Conservation (phyloP, 2,113 vertebrate species). For the Phainopepla nitens region DNA sequence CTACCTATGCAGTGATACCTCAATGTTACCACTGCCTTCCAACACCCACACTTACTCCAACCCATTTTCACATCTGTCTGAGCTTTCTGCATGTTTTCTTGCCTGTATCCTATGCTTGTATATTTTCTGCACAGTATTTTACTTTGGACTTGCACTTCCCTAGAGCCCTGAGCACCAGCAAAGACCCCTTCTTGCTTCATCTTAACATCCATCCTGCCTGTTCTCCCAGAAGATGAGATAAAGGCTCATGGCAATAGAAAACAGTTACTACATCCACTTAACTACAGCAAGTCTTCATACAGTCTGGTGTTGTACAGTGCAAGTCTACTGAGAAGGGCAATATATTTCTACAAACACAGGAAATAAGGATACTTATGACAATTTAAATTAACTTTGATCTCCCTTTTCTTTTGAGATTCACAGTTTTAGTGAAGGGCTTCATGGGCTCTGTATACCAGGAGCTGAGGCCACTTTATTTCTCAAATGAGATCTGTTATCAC, state of each 20-base stretch:
- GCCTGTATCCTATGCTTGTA: not conserved
- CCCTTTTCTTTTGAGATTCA: not conserved
- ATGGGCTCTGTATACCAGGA: not conserved
- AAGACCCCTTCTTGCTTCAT: not conserved
- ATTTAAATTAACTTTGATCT: not conserved
- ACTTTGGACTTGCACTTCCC: not conserved
- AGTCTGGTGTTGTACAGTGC: not conserved
- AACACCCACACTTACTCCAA: not conserved
- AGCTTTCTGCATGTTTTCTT: not conserved
- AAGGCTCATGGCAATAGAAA: not conserved
- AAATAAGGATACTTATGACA: not conserved
- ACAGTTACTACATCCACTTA: not conserved
- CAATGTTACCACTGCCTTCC: not conserved
- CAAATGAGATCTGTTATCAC: not conserved
- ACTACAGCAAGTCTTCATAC: not conserved
- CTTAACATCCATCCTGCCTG: not conserved
- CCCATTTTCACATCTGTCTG: not conserved
- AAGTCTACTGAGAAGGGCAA: not conserved
- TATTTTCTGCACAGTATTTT: not conserved
- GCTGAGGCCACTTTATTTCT: conserved; percentile 4
- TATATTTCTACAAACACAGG: not conserved
- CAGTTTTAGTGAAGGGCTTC: not conserved
- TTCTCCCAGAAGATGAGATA: not conserved
- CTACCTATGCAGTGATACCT: not conserved
- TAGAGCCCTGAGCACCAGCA: not conserved